Conservation (phyloP, 2,888 invertebrate genomes). For the Eupeodes luniger region DNA sequence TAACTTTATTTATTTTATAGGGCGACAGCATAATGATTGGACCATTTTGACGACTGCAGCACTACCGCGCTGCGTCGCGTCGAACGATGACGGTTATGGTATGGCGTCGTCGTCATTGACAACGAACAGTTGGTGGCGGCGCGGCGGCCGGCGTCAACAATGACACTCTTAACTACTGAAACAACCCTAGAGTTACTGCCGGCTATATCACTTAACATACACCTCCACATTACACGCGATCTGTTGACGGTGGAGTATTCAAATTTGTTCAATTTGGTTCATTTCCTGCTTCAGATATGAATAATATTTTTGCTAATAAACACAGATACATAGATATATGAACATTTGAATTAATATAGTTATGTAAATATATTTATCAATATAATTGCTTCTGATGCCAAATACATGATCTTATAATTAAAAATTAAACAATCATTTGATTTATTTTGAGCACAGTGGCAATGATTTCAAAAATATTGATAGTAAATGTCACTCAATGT, state of each 20-base stretch:
- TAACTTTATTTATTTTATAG: slow-evolving; percentile 41
- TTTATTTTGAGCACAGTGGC: background rate
- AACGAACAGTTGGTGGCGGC: background rate
- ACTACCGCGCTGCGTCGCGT: background rate
- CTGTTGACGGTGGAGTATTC: slow-evolving; percentile 12
- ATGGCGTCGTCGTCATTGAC: background rate
- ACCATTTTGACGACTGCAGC: background rate
- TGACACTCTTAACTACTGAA: slow-evolving; percentile 36
- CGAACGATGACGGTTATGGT: background rate
- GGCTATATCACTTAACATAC: slow-evolving; percentile 35
- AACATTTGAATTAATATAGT: background rate
- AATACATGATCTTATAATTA: background rate
- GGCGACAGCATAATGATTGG: slow-evolving; percentile 41
- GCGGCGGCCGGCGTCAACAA: slow-evolving; percentile 24
- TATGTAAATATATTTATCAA: background rate
- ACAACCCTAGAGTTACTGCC: slow-evolving; percentile 12
- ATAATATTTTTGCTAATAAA: slow-evolving; percentile 3
- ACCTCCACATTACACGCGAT: slow-evolving; percentile 64
- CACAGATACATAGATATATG: background rate
- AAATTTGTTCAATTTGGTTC: slow-evolving; percentile 58
- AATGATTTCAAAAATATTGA: background rate
- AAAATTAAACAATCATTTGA: background rate
- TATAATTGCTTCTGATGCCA: background rate
- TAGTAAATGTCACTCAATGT: background rate
- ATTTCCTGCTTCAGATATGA: slow-evolving; percentile 65